Base-by-base conservation (phyloP, 1,140 invertebrate genomes). In the Drosophila pruinosa region DNA sequence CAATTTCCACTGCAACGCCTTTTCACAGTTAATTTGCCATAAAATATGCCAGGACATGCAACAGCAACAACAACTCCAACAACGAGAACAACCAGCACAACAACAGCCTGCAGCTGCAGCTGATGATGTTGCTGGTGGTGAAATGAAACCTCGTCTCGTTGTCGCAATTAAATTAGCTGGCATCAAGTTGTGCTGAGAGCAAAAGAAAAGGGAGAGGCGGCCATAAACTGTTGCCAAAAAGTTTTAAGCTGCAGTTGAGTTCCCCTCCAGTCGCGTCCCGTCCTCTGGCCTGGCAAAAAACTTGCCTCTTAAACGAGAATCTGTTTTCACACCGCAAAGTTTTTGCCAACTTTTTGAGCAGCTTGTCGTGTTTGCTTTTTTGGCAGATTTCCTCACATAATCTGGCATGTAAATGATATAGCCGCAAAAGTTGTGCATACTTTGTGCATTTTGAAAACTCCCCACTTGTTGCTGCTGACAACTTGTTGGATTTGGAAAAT, bases 181-280 rank as follows among this genome's bases (percentile, higher is more conserved):
- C 56, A 48, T 24, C 67, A 75, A 73, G 58, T 70, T 81, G 47
- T 19, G 41, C 14, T 10, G 22, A 3, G 12, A 4, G 10, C 12
- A 15, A 22, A 5, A 19, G 52, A 2, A 48, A 2, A 22, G 26
- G 22, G n/a, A 1, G 0, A 12, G 38, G 10, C 19, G 36, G 7
- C 14, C 53, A 68, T 81, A 86, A 85, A 65, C 65, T 81, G 81
- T 85, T 85, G 69, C 81, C 81, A 77, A 85, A 85, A 85, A 85
- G 73, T 85, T 85, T 81, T 85, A 86, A 85, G 81, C 81, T 85
- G 77, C 82, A 58, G 83, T 79, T 54, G 75, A 79, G 75, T 63
- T 47, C 72, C 61, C 21, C 19, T n/a, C n/a, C n/a, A n/a, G 0
- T 26, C 21, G 2, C 21, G 6, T 10, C 17, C 10, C 2, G 3